Percentiles rank a stretch among this genome's conserved stretches.
Evolutionary conservation across 1,140 invertebrate genomes (phyloP).

Genomic region (Neodiprion lecontei): DNA sequence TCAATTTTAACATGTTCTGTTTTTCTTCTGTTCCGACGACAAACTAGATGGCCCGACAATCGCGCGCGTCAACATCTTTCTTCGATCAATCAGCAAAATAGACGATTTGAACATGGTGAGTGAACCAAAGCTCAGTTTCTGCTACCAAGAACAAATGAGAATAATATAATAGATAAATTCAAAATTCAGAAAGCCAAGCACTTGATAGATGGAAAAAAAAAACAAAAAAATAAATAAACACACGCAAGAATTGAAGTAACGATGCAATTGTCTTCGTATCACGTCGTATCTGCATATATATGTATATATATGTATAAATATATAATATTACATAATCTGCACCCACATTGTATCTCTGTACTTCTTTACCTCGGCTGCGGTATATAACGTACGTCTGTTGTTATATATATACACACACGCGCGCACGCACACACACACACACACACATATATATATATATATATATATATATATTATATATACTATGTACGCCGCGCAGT

Average conservation of each 20-base stretch:
- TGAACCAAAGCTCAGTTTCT: constrained; percentile 42
- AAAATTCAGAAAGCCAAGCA: not conserved
- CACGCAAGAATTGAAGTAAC: no score
- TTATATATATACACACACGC: not conserved
- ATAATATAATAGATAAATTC: not conserved
- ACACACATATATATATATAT: not conserved
- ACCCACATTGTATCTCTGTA: not conserved
- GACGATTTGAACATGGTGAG: constrained; percentile 99
- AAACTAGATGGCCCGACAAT: constrained; percentile 75
- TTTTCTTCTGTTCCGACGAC: constrained; percentile 60
- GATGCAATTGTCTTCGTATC: no score
- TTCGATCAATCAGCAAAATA: constrained; percentile 97
- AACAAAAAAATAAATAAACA: no score
- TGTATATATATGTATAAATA: not conserved
- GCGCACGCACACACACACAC: no score
- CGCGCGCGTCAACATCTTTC: constrained; percentile 91
- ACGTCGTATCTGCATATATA: not conserved
- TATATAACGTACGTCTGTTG: not conserved
- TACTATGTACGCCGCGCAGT: not conserved
- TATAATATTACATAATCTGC: not conserved
- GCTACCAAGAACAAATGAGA: constrained; percentile 41
- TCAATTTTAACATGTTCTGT: constrained; percentile 43
- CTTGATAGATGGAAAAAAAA: not conserved
- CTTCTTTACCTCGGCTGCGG: not conserved
- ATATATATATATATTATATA: not conserved